Evolutionary conservation across 2,888 invertebrate genomes (phyloP).

Genomic region (Margaritifera margaritifera): DNA sequence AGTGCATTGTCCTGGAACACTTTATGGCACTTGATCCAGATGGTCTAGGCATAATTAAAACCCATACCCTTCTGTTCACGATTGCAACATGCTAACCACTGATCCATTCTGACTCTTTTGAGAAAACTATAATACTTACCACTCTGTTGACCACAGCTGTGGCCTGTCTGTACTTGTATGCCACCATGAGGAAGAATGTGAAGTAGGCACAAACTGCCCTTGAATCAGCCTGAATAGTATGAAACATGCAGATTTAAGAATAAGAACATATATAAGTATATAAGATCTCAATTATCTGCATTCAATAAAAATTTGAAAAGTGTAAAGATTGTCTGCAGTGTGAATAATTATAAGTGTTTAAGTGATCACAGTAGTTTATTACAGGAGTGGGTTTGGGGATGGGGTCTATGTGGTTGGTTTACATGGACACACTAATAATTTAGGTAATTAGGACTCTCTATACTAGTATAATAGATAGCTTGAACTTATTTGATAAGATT

Average conservation of each 20-base stretch:
- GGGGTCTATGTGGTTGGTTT: too few species aligned
- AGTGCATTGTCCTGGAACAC: not conserved
- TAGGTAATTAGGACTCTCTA: too few species aligned
- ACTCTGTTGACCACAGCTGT: conserved; percentile 60
- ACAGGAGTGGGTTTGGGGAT: too few species aligned
- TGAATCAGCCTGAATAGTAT: conserved; percentile 62
- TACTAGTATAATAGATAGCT: too few species aligned
- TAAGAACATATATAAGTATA: too few species aligned
- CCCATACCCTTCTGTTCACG: not conserved
- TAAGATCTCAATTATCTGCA: too few species aligned
- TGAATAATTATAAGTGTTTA: too few species aligned
- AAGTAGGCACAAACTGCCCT: conserved; percentile 70
- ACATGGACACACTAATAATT: too few species aligned
- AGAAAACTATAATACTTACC: conserved; percentile 41
- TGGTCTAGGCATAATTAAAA: not conserved
- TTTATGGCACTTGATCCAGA: not conserved
- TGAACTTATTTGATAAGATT: too few species aligned
- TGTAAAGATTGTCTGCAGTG: too few species aligned
- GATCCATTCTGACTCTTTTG: not conserved
- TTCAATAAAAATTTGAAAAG: too few species aligned
- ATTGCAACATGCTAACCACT: not conserved
- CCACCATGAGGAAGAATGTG: conserved; percentile 70
- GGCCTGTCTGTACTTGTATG: conserved; percentile 70
- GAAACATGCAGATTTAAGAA: not conserved
- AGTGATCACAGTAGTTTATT: too few species aligned